Conservation (phyloP, 2,888 invertebrate species). For the Carcina quercana region DNA sequence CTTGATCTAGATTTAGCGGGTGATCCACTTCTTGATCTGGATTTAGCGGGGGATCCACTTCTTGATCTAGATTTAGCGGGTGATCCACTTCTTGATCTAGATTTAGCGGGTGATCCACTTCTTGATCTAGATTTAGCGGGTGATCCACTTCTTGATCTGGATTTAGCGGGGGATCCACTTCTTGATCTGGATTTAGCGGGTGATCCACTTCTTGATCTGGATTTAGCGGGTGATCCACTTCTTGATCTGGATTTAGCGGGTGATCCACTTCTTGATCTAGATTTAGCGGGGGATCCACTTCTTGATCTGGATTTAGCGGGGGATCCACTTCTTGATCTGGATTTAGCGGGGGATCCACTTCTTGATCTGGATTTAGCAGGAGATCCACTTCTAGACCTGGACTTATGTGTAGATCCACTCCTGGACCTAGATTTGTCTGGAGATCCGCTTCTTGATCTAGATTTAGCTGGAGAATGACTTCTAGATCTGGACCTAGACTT, state of each 20-base stretch:
- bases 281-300: slow-evolving; percentile 13
- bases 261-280: slow-evolving; percentile 16
- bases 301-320: slow-evolving; percentile 14
- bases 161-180: slow-evolving; percentile 14
- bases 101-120: slow-evolving; percentile 19
- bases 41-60: slow-evolving; percentile 22
- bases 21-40: slow-evolving; percentile 14
- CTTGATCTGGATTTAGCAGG: slow-evolving; percentile 24
- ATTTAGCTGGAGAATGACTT: slow-evolving; percentile 22
- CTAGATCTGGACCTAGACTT: slow-evolving; percentile 21
- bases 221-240: slow-evolving; percentile 19
- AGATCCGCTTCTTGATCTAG: slow-evolving; percentile 22
- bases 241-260: slow-evolving; percentile 19
- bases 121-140: slow-evolving; percentile 13
- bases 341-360: slow-evolving; percentile 29
- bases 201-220: slow-evolving; percentile 10
- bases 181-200: slow-evolving; percentile 13
- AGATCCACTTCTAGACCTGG: slow-evolving; percentile 19
- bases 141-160: slow-evolving; percentile 18
- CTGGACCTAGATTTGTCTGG: slow-evolving; percentile 19
- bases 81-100: slow-evolving; percentile 21
- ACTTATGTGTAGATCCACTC: slow-evolving; percentile 20
- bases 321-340: slow-evolving; percentile 13
- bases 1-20: slow-evolving; percentile 15
- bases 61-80: slow-evolving; percentile 17